Base-by-base conservation (phyloP, 2,113 vertebrate species). In the Gulo gulo region DNA sequence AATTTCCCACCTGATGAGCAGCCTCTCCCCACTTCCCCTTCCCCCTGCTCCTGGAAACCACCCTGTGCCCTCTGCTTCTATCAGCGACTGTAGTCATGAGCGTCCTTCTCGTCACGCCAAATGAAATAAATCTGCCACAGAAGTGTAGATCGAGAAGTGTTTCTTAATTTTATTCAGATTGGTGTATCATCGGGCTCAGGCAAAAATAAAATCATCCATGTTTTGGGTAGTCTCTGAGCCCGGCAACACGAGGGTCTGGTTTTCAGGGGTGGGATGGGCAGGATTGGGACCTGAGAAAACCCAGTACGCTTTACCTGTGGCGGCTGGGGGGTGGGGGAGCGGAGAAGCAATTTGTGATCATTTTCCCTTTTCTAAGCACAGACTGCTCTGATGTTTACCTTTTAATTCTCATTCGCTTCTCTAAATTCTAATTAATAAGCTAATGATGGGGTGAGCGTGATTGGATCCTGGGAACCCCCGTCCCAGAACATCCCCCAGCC, bases 241-340 rank as follows among this genome's bases (percentile, higher is more conserved):
- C 0, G 7, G 0, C 16, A 6, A 0, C 16, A 2, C 16, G 4
- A 26, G n/a, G 52, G 65, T 7, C 0, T 24, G 57, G 45, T 10
- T 16, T 39, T 26, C 23, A 1, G 15, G 45, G 29, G 1, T 15
- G 20, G 4, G 31, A 34, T 15, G n/a, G 67, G 20, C 67, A 18
- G 18, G 31, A 15, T 0, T 2, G 24, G 59, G 21, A 8, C 23
- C n/a, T 10, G 12, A 67, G 84, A n/a, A 21, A 36, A 4, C 12
- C 14, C 3, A 36, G 63, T 7, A 2, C 20, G 9, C 21, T 42
- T 45, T 8, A 8, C 45, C 18, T 0, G 45, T 18, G 52, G 13
- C 9, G 39, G 8, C 20, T 29, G 20, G 6, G 52, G 6, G 59
- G 47, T 0, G 6, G 36, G 15, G 11, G 31, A 3, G 71, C 13